These are phyloP conservation scores for Amaurobius ferox DNA, from an alignment of 2,888 invertebrate species.

Conservation along the genomic window DNA sequence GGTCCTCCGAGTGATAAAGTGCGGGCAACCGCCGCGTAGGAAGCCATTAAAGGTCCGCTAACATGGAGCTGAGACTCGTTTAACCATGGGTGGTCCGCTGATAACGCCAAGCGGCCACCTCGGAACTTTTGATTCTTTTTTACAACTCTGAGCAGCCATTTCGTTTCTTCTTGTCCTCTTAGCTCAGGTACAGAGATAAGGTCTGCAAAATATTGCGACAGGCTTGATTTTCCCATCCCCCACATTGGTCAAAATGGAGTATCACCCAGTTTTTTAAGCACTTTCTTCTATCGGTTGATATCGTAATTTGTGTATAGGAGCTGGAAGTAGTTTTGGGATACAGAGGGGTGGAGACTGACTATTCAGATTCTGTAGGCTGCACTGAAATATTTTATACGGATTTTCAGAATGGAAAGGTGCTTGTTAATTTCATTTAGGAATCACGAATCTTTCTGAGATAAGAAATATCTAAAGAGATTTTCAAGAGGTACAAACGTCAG, in stretches of 20 bases:
- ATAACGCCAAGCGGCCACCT: conserved; percentile 34
- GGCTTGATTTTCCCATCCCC: background rate
- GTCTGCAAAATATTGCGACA: background rate
- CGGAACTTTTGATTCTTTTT: background rate
- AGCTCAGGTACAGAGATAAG: background rate
- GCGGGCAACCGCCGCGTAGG: conserved; percentile 40
- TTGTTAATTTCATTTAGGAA: too few relatives aligned
- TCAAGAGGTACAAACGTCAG: too few relatives aligned
- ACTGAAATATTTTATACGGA: too few relatives aligned
- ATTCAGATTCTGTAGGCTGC: too few relatives aligned
- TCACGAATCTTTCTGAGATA: too few relatives aligned
- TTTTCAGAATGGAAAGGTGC: too few relatives aligned
- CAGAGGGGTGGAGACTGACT: too few relatives aligned
- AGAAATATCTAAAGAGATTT: too few relatives aligned
- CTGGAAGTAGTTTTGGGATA: too few relatives aligned
- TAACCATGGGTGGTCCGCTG: conserved; percentile 50
- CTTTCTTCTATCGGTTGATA: too few relatives aligned
- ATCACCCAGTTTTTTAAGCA: background rate
- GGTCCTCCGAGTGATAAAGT: conserved; percentile 58
- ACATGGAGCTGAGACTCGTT: conserved; percentile 35
- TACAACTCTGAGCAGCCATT: background rate
- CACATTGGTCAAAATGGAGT: background rate
- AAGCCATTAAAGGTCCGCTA: conserved; percentile 59
- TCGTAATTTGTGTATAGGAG: too few relatives aligned
- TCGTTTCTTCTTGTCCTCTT: background rate